Conservation (phyloP, 2,797 vertebrate genomes). For the Gobionotothen gibberifrons region DNA sequence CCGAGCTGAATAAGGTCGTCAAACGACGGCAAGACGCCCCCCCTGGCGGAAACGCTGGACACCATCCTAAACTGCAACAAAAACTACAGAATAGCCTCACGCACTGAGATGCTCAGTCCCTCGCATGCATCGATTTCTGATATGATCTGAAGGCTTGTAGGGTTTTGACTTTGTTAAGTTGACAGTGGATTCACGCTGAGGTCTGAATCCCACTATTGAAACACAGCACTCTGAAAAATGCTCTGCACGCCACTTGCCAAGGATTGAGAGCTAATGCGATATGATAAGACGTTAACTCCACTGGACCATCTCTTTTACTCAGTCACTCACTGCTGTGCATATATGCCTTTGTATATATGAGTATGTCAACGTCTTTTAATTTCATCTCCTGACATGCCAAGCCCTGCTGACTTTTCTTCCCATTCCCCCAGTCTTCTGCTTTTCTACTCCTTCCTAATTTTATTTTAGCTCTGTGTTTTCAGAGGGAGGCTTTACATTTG, state of each 20-base stretch:
- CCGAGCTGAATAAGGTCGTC: too few relatives aligned
- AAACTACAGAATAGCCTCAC: not conserved
- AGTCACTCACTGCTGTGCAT: conserved; percentile 43
- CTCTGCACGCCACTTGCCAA: conserved; percentile 44
- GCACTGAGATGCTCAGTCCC: conserved; percentile 10
- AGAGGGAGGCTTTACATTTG: conserved; percentile 64
- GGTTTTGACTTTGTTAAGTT: conserved; percentile 49
- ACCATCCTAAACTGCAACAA: not conserved
- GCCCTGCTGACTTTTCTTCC: conserved; percentile 29
- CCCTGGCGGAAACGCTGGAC: too few relatives aligned
- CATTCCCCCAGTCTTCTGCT: conserved; percentile 1
- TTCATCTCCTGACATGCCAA: conserved; percentile 29
- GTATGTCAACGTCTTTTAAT: conserved; percentile 9
- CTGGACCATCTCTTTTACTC: conserved; percentile 45
- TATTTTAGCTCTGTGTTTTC: conserved; percentile 49
- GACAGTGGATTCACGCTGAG: conserved; percentile 41
- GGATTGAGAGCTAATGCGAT: conserved; percentile 64
- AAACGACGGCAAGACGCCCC: too few relatives aligned
- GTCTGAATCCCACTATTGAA: conserved; percentile 20
- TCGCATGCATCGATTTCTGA: conserved; percentile 56
- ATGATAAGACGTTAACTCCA: conserved; percentile 62
- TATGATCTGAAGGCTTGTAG: conserved; percentile 54
- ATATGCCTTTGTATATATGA: conserved; percentile 18
- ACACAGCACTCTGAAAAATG: conserved; percentile 48
- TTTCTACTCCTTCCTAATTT: conserved; percentile 41